Base-by-base conservation (phyloP, 2,797 vertebrate genomes). In the Odontamblyopus rebecca region DNA sequence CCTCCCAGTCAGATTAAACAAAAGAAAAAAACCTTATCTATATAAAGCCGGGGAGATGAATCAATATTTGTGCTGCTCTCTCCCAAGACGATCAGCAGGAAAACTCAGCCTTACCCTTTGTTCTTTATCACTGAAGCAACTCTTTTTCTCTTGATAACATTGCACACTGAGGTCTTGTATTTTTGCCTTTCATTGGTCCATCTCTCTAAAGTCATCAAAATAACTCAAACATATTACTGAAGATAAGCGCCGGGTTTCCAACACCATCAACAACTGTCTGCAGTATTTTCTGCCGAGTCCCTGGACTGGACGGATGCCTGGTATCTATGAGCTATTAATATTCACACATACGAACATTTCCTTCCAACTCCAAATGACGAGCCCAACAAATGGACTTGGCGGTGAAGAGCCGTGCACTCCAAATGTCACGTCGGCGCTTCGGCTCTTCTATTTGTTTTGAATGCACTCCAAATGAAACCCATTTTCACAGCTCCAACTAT, bases 371-470 rank as follows among this genome's bases (percentile, higher is more conserved):
- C 54, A 71, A 81, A 75, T 79, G 81, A 80, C 16, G 12, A 79
- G 64, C 74, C 77, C 66, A 71, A 82, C 82, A 86, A 90, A 89
- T 87, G 75, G 82, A 90, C 81, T 76, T 44, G 70, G 73, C 65
- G 41, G 67, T 72, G 72, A 72, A 67, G 82, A 83, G 71, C 69
- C 70, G 75, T 70, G 61, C 85, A 68, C 88, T 89, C 71, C 81
- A 92, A 91, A 89, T 90, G 89, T 76, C 81, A 91, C 75, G 61
- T 83, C 86, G 85, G 82, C 62, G 84, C 79, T 57, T 32, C n/a
- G 80, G 86, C 83, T 83, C 76, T 78, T 89, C 81, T 81, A 85
- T 89, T 91, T 90, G 87, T 89, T 90, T 85, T 90, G 82, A 89
- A 89, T 71, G 77, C 83, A 75, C 83, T 89, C 82, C 74, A 88